These are phyloP conservation scores for Darevskia mixta DNA, from an alignment of 2,797 vertebrate genomes.

Conservation along the genomic window DNA sequence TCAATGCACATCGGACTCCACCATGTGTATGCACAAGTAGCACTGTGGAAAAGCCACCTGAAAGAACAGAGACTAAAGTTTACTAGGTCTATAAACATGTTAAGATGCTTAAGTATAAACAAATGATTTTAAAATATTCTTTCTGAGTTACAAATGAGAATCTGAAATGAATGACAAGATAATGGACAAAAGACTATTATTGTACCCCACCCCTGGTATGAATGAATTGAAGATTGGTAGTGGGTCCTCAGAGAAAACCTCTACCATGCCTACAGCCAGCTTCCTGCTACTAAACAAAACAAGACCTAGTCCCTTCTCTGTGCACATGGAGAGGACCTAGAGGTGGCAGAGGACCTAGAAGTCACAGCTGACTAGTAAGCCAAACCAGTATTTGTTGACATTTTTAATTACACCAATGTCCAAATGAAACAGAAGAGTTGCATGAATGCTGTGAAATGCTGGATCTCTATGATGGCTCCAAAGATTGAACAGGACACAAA, in stretches of 20 bases:
- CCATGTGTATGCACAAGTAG: conserved; percentile 92
- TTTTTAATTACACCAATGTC: neutral
- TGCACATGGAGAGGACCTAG: neutral
- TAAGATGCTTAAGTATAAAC: neutral
- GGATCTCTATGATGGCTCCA: neutral
- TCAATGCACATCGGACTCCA: conserved; percentile 91
- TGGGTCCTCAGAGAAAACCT: neutral
- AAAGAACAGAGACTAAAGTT: neutral
- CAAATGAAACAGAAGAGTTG: neutral
- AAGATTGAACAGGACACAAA: neutral
- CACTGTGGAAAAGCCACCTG: conserved; percentile 97
- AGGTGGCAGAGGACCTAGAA: neutral
- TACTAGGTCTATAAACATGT: neutral
- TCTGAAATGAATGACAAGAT: neutral
- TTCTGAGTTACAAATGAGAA: neutral
- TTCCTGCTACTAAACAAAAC: neutral
- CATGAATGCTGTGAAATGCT: neutral
- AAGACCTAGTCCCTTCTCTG: neutral
- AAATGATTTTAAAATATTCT: neutral
- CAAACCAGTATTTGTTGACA: neutral
- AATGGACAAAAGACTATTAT: neutral
- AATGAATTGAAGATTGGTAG: neutral
- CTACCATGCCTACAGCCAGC: neutral
- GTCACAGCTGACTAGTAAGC: neutral
- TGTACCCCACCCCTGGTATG: neutral